Evolutionary conservation across 2,888 invertebrate genomes (phyloP).

Genomic region (Chrysotoxum bicinctum): DNA sequence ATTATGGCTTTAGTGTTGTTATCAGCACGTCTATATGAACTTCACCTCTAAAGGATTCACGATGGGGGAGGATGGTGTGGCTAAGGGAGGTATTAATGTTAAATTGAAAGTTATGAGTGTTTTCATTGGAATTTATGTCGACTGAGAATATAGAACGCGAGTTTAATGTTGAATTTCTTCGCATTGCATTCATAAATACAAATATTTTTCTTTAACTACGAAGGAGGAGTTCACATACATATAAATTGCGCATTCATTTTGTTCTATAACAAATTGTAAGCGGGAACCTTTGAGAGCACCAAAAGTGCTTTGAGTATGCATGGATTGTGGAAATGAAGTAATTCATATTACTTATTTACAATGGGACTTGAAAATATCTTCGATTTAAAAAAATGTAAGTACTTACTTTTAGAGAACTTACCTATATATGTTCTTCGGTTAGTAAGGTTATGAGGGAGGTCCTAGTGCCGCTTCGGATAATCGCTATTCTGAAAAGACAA

Average conservation of each 20-base stretch:
- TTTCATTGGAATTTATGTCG: slow-evolving; percentile 54
- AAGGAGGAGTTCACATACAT: not conserved
- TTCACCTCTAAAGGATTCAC: not conserved
- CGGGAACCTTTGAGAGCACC: not conserved
- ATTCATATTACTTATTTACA: not conserved
- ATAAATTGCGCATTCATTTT: not conserved
- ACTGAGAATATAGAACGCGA: slow-evolving; percentile 13
- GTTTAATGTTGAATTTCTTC: not conserved
- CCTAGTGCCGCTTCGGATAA: no score
- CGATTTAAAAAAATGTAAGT: no score
- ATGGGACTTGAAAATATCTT: not conserved
- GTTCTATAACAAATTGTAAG: not conserved
- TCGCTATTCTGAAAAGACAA: no score
- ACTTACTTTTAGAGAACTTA: no score
- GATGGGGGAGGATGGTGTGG: not conserved
- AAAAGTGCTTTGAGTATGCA: not conserved
- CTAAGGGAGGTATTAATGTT: slow-evolving; percentile 38
- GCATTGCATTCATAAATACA: slow-evolving; percentile 1
- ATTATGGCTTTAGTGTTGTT: slow-evolving; percentile 51
- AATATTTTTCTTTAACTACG: not conserved
- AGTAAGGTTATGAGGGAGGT: no score
- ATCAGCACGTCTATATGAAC: not conserved
- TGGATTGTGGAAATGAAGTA: not conserved
- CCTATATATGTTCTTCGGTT: no score
- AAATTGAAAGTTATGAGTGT: slow-evolving; percentile 66